Evolutionary conservation across 2,113 vertebrate genomes (phyloP), one percentile per base, ranked within the genome.

Genomic region (Leptodactylus fuscus): DNA sequence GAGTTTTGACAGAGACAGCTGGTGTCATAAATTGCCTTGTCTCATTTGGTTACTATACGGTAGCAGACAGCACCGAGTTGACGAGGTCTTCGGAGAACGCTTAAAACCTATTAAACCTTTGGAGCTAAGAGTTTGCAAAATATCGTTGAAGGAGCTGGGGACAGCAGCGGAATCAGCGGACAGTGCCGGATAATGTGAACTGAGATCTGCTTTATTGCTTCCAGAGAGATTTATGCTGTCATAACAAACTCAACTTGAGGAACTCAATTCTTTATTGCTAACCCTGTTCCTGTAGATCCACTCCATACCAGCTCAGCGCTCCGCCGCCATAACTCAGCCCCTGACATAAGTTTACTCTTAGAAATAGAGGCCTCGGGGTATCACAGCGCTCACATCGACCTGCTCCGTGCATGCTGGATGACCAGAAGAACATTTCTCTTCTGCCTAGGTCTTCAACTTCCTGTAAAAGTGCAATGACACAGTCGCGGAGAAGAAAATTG

Each of bases 11-110:
- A 89, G 89, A 90, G 90, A 91, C 91, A 91, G 91, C 91, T 91
- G 90, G 89, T 89, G 85, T 90, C 89, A 88, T 88, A 90, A 92
- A 90, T 91, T 91, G 91, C 89, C 89, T 90, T 90, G 91, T 91
- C 91, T 90, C 91, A 89, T 91, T 90, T 87, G 90, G 87, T 91
- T 91, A 90, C 88, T 0, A 11, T 12, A 55, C 0, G 44, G 85
- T 62, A 77, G 90, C 86, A 87, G 90, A 90, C 83, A 87, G 89
- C 88, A 78, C 87, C 87, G 81, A 0, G 36, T 20, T 67, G 58
- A 78, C 74, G 74, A 58, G 74, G 74, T 53, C 83, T 85, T 69
- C 60, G 58, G 83, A 79, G 83, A 69, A 69, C 74, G 75, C 81
- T 83, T 83, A 74, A 83, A 83, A 83, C 81, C 81, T 75, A 83